Evolutionary conservation across 2,888 invertebrate species (phyloP).

Genomic region (Amblyjoppa proteus): DNA sequence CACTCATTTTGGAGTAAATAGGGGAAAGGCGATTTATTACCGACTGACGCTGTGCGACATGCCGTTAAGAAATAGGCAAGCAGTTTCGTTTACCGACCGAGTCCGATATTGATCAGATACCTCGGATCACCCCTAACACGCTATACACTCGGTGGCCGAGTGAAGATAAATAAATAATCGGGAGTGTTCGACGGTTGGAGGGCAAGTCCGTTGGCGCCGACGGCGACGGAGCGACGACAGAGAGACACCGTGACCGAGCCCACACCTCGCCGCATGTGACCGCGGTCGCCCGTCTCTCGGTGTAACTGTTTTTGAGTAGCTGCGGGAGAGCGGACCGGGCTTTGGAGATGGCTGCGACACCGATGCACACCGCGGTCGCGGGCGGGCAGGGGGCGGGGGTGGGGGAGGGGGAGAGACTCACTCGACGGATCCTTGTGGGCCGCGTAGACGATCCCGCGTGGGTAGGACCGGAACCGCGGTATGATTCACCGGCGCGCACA

Average conservation of each 20-base stretch:
- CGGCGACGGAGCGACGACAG: slow-evolving; percentile 21
- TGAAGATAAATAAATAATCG: not conserved
- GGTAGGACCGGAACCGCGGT: slow-evolving; percentile 83
- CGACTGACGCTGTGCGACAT: too few species aligned
- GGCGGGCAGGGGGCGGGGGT: too few species aligned
- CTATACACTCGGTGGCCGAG: not conserved
- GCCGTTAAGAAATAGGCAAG: too few species aligned
- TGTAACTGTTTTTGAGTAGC: slow-evolving; percentile 42
- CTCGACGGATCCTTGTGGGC: slow-evolving; percentile 29
- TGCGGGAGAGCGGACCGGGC: not conserved
- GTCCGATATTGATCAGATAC: too few species aligned
- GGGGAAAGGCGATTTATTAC: too few species aligned
- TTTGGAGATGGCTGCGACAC: too few species aligned
- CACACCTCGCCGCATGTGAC: not conserved
- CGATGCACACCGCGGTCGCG: too few species aligned
- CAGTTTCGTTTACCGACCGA: not conserved
- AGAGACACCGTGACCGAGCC: not conserved
- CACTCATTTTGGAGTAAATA: too few species aligned
- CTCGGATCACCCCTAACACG: not conserved
- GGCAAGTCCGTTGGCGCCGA: slow-evolving; percentile 19
- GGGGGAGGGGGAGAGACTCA: not conserved
- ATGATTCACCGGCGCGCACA: slow-evolving; percentile 81
- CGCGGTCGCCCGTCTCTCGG: not conserved
- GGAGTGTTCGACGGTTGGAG: not conserved
- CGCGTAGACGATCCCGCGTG: slow-evolving; percentile 77